phyloP scores from a whole-genome alignment of 2,888 invertebrate species.

The Eremobia ochroleuca region DNA sequence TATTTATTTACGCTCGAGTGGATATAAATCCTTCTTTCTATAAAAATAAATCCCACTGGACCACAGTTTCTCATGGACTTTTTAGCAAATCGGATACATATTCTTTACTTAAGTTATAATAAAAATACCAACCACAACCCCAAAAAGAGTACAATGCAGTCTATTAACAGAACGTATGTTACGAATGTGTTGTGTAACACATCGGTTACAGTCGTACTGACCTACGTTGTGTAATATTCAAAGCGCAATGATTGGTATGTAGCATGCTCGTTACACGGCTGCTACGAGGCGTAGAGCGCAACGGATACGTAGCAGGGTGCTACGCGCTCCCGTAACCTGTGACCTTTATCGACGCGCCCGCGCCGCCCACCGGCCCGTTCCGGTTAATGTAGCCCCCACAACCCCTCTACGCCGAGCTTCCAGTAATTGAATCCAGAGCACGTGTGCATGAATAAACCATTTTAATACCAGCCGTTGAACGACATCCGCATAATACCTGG shows the following conservation, averaged over 20 bases:
- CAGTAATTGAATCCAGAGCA: constrained; percentile 81
- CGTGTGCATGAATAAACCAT: constrained; percentile 82
- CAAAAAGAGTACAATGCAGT: neutral
- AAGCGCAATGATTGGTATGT: constrained; percentile 44
- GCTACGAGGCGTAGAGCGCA: constrained; percentile 74
- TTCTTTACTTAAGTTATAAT: neutral
- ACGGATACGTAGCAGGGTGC: constrained; percentile 75
- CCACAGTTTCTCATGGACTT: neutral
- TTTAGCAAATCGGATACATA: neutral
- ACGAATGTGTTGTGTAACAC: neutral
- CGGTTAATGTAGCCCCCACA: constrained; percentile 70
- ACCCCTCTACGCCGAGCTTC: constrained; percentile 67
- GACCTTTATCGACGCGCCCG: constrained; percentile 76
- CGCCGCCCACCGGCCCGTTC: constrained; percentile 66
- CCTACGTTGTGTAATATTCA: constrained; percentile 34
- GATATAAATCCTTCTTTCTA: constrained; percentile 8
- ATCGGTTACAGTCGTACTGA: constrained; percentile 15
- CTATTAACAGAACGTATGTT: neutral
- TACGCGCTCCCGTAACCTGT: constrained; percentile 75
- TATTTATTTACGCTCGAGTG: constrained; percentile 12
- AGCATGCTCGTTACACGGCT: constrained; percentile 65
- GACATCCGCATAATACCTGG: constrained; percentile 50
- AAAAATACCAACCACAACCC: neutral
- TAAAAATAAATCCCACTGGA: neutral
- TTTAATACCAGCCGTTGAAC: constrained; percentile 64